Percentiles rank a stretch among this genome's conserved stretches.
Evolutionary conservation across 1,140 invertebrate species (phyloP).

Genomic region (Ostrea denselamellosa): DNA sequence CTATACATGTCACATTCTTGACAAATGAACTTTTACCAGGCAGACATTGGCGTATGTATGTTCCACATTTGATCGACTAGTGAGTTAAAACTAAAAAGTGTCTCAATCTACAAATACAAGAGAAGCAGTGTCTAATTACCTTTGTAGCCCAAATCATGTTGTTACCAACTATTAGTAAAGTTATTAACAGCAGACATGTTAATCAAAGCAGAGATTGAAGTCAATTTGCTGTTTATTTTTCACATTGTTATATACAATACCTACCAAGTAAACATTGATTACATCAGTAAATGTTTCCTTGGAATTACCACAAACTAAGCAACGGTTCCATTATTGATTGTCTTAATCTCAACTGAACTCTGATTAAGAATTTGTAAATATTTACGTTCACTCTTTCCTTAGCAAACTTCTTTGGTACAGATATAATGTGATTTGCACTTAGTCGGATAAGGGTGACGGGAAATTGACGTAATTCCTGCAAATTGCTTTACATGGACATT

Average conservation of each 20-base stretch:
- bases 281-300: not conserved
- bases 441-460: not conserved
- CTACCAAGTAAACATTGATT: conserved; percentile 5
- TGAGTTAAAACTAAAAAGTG: not conserved
- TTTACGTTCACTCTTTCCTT: conserved; percentile 22
- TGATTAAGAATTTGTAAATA: conserved; percentile 19
- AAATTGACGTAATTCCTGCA: not conserved
- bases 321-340: not conserved
- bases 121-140: not conserved
- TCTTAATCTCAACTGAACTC: not conserved
- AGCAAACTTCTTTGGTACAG: conserved; percentile 1
- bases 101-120: not conserved
- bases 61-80: not conserved
- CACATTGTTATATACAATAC: not conserved
- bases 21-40: too few relatives aligned
- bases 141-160: not conserved
- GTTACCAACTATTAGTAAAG: not conserved
- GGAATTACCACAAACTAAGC: conserved; percentile 17
- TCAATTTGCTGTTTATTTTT: not conserved
- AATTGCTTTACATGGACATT: conserved; percentile 19
- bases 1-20: too few relatives aligned
- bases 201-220: not conserved
- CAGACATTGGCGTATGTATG: too few relatives aligned
- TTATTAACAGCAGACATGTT: not conserved
- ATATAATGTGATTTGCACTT: conserved; percentile 23